Conservation (phyloP, 2,888 invertebrate genomes). For the Auanema sp. region DNA sequence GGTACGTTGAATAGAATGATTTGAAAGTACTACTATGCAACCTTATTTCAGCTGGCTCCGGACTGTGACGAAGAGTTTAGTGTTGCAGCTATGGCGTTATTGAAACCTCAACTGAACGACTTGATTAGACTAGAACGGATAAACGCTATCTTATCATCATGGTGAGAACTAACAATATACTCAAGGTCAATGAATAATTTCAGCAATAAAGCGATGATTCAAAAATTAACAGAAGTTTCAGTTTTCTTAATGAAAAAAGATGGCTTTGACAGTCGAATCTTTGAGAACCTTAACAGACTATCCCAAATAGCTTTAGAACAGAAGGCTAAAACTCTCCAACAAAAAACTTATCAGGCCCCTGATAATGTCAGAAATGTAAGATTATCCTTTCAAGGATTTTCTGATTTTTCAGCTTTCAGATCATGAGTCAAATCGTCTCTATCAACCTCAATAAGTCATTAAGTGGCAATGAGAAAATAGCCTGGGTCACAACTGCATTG, state of each 20-base stretch:
- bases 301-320: no score
- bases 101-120: no score
- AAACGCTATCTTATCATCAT: no score
- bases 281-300: not conserved
- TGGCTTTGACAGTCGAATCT: not conserved
- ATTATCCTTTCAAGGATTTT: no score
- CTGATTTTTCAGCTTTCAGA: constrained; percentile 12
- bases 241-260: constrained; percentile 28
- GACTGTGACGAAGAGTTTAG: no score
- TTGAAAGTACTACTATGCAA: no score
- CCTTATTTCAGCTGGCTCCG: no score
- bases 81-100: no score
- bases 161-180: no score
- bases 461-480: constrained; percentile 22
- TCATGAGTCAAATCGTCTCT: constrained; percentile 5
- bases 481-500: constrained; percentile 4
- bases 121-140: no score
- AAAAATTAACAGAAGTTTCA: constrained; percentile 37
- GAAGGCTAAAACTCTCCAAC: not conserved
- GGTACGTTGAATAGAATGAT: no score
- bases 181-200: not conserved
- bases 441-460: constrained; percentile 17
- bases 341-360: not conserved
- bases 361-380: no score
- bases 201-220: constrained; percentile 39